Evolutionary conservation across 2,888 invertebrate genomes (phyloP).

Genomic region (Mythimna loreyi): DNA sequence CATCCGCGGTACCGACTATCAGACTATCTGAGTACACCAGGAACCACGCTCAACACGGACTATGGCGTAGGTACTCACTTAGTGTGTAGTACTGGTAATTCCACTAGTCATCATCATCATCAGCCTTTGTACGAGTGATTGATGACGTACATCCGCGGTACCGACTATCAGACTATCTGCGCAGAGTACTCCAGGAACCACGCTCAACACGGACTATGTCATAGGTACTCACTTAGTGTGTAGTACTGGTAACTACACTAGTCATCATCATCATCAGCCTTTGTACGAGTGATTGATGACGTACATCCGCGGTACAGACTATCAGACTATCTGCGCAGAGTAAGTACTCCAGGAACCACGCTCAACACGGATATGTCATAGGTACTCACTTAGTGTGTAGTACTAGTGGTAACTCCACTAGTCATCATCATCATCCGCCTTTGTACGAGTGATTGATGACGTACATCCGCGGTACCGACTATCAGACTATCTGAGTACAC

Average conservation of each 20-base stretch:
- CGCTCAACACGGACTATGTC: conserved; percentile 9
- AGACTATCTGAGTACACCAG: conserved; percentile 9
- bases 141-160: conserved; percentile 70
- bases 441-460: conserved; percentile 71
- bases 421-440: too few relatives aligned
- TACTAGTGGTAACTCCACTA: too few relatives aligned
- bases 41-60: conserved; percentile 23
- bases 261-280: too few relatives aligned
- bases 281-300: conserved; percentile 71
- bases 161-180: conserved; percentile 51
- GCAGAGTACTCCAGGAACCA: conserved; percentile 13
- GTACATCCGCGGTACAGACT: conserved; percentile 66
- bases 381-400: not conserved
- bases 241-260: too few relatives aligned
- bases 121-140: conserved; percentile 69
- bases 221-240: not conserved
- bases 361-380: conserved; percentile 3
- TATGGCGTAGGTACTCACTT: not conserved
- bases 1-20: conserved; percentile 69
- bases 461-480: conserved; percentile 66
- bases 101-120: too few relatives aligned
- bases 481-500: conserved; percentile 40
- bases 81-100: not conserved
- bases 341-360: conserved; percentile 15
- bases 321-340: conserved; percentile 50